Evolutionary conservation across 1,140 invertebrate species (phyloP), one percentile per base, ranked within the genome.

Genomic region (Aphaenogaster rudis): DNA sequence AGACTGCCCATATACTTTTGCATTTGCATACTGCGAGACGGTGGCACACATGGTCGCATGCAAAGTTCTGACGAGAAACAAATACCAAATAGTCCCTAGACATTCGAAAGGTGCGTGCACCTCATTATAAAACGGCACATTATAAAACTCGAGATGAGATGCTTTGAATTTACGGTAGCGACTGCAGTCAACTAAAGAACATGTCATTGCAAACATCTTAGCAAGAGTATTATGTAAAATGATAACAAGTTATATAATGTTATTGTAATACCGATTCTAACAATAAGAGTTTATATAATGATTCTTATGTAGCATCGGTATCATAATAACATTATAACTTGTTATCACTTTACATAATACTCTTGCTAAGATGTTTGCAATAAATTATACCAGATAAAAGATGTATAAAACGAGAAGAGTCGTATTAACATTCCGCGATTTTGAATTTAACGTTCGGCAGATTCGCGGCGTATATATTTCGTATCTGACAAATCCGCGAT

Each of bases 11-110:
- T 80, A 71, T 84, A 72, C 76, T 87, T 88, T 77, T 67, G 54
- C 69, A 92, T 88, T 87, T 88, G 87, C 87, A 88, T 87, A 90
- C 71, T 57, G 88, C 74, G 72, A 69, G 48, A 86, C 86, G 84
- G 59, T 87, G 91, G 84, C 88, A 61, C 72, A 87, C 88, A 78
- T 67, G 76, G 61, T 48, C 88, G 86, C 76, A 91, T 91, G 88
- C 88, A 90, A 90, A 91, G 78, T 88, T 82, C 88, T 90, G 90
- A 91, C 90, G 90, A 88, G 90, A 91, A 91, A 86, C 90, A 91
- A 91, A 91, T 90, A 91, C 72, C 86, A 90, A 91, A 89, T 72
- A 91, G 82, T 86, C 78, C 28, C 59, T 63, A 66, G 79, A 88
- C 78, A 87, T 90, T 89, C 63, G 88, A 67, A 54, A 90, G 80